Evolutionary conservation across 1,140 invertebrate species (phyloP).

Genomic region (Drosophila virilis): DNA sequence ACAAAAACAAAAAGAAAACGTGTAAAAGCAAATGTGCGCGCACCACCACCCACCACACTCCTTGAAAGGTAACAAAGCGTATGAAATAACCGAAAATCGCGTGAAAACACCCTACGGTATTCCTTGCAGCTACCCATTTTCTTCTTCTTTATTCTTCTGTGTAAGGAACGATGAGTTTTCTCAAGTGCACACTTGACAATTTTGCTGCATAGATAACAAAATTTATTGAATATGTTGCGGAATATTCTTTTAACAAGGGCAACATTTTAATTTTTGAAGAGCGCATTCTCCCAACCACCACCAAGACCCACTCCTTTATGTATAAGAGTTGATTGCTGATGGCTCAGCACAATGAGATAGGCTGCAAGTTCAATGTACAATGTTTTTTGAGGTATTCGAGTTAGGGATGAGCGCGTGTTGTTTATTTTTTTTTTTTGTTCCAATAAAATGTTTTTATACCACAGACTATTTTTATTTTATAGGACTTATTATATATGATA

Average conservation of each 20-base stretch:
- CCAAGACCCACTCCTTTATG: background rate
- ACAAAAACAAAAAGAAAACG: slow-evolving; percentile 60
- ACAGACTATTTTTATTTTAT: too few relatives aligned
- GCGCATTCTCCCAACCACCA: too few relatives aligned
- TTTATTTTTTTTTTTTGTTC: background rate
- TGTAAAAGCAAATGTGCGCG: slow-evolving; percentile 31
- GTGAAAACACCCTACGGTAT: background rate
- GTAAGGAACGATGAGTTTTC: slow-evolving; percentile 28
- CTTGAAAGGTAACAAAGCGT: slow-evolving; percentile 44
- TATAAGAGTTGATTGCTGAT: slow-evolving; percentile 39
- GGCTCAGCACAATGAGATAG: slow-evolving; percentile 51
- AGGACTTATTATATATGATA: too few relatives aligned
- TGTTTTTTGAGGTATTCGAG: slow-evolving; percentile 46
- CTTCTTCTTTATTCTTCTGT: slow-evolving; percentile 33
- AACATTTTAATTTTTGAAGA: slow-evolving; percentile 61
- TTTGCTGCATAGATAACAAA: slow-evolving; percentile 47
- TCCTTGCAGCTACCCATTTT: background rate
- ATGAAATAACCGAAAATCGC: slow-evolving; percentile 54
- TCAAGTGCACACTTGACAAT: slow-evolving; percentile 57
- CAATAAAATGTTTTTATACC: background rate
- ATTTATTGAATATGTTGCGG: slow-evolving; percentile 68
- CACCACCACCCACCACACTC: background rate
- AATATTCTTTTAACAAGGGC: slow-evolving; percentile 16
- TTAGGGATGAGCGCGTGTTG: background rate
- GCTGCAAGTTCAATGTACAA: slow-evolving; percentile 76